Evolutionary conservation across 2,888 invertebrate species (phyloP), one percentile per base, ranked within the genome.

Genomic region (Amphipyra berbera): DNA sequence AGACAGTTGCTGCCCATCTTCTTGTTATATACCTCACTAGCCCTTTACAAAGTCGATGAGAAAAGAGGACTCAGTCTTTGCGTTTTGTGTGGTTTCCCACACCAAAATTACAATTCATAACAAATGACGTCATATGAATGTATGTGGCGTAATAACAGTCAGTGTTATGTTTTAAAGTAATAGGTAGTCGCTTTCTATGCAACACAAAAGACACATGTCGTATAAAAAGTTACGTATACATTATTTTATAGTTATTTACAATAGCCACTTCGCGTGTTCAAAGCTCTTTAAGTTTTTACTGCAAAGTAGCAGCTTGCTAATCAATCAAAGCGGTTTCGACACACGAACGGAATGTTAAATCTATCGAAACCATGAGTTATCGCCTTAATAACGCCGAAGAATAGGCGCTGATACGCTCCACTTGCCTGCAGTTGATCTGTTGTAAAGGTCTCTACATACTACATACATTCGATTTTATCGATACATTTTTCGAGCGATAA

Each of bases 331-430:
- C 40, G n/a, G 61, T 78, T 78, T 65, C 70, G 52, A 71, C 62
- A 76, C 52, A 60, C 63, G 62, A 49, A 64, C 55, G 73, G 68
- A 68, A 79, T 67, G 69, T 66, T 49, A 60, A 62, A 61, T 61
- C 53, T 53, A 63, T 72, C 62, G 48, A 59, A 65, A 56, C 61
- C 48, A 70, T 79, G 78, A 80, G 63, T 77, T 79, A 80, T 78
- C 65, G 66, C 49, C 59, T 48, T 64, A 47, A 69, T 75, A 67
- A 69, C 42, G 61, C 45, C 46, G 59, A 77, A 71, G 75, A 78
- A 80, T 81, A 48, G 73, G 54, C 57, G 62, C 30, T 41, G 75
- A 71, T 74, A 73, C 73, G 79, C 77, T 78, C 73, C 72, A 78
- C 63, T 77, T 71, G 64, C 64, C 42, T 49, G 49, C 64, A 30